Percentiles rank a stretch among this genome's conserved stretches.
These are phyloP conservation scores for Trilocha varians DNA, from an alignment of 2,888 invertebrate species.

Conservation along the genomic window DNA sequence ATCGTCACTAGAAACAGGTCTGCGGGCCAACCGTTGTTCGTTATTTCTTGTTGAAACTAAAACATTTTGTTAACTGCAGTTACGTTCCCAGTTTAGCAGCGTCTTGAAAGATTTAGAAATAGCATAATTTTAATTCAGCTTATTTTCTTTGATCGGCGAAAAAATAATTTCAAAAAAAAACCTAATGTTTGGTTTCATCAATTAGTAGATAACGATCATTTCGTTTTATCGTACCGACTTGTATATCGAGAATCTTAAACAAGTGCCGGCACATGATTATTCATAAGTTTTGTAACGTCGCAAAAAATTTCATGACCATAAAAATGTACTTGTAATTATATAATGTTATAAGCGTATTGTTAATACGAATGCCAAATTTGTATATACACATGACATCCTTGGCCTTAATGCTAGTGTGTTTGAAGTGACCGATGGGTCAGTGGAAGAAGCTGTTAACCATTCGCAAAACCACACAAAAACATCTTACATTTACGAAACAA, in stretches of 20 bases:
- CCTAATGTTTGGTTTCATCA: constrained; percentile 7
- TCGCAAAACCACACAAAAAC: constrained; percentile 44
- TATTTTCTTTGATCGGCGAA: neutral
- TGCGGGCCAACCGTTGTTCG: constrained; percentile 21
- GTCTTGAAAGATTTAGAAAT: constrained; percentile 20
- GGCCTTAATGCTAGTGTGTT: constrained; percentile 57
- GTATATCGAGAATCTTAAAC: constrained; percentile 18
- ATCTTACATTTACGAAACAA: neutral
- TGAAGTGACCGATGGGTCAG: constrained; percentile 38
- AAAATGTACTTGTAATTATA: constrained; percentile 43
- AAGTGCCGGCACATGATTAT: constrained; percentile 10
- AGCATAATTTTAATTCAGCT: constrained; percentile 1
- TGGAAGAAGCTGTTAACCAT: constrained; percentile 45
- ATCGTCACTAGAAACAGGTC: constrained; percentile 25
- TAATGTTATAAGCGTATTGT: constrained; percentile 47
- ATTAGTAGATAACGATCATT: constrained; percentile 8
- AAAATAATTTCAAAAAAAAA: neutral
- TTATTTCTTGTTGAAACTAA: constrained; percentile 38
- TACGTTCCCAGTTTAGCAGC: constrained; percentile 16
- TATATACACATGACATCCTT: constrained; percentile 46
- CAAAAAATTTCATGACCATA: constrained; percentile 31
- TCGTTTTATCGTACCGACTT: constrained; percentile 13
- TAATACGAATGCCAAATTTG: constrained; percentile 57
- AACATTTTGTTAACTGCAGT: constrained; percentile 35
- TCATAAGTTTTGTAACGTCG: constrained; percentile 27